Conservation (phyloP, 2,113 vertebrate genomes). For the Campylorhamphus procurvoides region DNA sequence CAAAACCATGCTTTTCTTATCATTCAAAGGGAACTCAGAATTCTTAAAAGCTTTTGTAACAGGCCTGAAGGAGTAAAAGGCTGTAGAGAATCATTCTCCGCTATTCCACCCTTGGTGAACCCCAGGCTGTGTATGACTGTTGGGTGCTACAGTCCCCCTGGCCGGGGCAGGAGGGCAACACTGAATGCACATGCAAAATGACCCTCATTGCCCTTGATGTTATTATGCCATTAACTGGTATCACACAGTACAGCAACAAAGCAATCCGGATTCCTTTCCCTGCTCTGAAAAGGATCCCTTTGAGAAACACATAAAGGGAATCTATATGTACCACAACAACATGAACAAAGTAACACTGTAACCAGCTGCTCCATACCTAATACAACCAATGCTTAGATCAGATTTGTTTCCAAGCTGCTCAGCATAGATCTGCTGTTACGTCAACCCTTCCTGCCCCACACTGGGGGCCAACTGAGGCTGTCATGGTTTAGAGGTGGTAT, state of each 20-base stretch:
- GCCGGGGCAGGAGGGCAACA: background rate
- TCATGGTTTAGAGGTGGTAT: rapidly evolving
- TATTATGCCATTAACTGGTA: background rate
- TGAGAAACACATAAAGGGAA: rapidly evolving
- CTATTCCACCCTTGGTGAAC: background rate
- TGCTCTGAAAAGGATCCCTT: background rate
- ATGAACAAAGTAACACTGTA: background rate
- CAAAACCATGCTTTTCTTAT: background rate
- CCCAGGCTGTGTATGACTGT: rapidly evolving
- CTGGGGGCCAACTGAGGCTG: rapidly evolving
- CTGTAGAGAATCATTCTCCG: background rate
- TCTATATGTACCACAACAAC: no score
- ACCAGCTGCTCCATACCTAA: background rate
- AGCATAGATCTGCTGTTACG: background rate
- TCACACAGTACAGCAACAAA: background rate
- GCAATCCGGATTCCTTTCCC: background rate
- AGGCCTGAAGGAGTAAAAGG: background rate
- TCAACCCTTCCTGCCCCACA: rapidly evolving
- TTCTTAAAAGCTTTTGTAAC: background rate
- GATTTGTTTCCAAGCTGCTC: background rate
- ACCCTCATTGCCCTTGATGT: background rate
- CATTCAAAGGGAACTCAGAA: background rate
- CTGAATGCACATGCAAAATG: background rate
- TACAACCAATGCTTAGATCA: background rate
- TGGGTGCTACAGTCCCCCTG: background rate